phyloP scores from a whole-genome alignment of 2,888 invertebrate genomes.

The Poecilus cupreus region DNA sequence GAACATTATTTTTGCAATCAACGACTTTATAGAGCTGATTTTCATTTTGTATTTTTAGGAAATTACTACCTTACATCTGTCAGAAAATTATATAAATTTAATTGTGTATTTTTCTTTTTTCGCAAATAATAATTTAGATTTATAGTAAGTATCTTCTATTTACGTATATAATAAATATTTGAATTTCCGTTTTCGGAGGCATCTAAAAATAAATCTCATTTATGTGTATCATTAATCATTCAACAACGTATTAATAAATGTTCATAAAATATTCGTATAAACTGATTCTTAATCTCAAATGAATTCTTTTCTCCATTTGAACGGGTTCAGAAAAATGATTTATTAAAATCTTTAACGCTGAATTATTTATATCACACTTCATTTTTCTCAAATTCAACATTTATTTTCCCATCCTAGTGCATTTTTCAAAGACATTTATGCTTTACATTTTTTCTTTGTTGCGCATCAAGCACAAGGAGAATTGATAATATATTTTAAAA shows the following conservation, averaged over 20 bases:
- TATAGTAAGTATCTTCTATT: too few species aligned
- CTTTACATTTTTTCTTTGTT: background rate
- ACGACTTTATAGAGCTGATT: too few species aligned
- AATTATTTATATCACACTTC: background rate
- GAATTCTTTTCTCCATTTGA: background rate
- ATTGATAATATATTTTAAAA: slow-evolving; percentile 14
- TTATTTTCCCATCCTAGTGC: background rate
- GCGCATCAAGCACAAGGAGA: slow-evolving; percentile 1
- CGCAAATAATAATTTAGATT: too few species aligned
- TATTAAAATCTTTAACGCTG: background rate
- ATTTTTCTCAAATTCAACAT: background rate
- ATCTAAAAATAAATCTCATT: background rate
- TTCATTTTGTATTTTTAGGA: too few species aligned
- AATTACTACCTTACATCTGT: too few species aligned
- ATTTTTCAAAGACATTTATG: background rate
- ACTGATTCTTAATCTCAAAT: background rate
- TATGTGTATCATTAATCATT: slow-evolving; percentile 2
- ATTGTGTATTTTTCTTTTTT: too few species aligned
- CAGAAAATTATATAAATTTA: too few species aligned
- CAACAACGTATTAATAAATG: background rate
- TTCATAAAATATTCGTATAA: background rate
- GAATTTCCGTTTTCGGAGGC: too few species aligned
- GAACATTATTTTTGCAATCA: too few species aligned
- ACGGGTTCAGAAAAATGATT: background rate
- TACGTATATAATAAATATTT: too few species aligned